phyloP scores from a whole-genome alignment of 1,140 invertebrate genomes.

The Eriosoma lanigerum region DNA sequence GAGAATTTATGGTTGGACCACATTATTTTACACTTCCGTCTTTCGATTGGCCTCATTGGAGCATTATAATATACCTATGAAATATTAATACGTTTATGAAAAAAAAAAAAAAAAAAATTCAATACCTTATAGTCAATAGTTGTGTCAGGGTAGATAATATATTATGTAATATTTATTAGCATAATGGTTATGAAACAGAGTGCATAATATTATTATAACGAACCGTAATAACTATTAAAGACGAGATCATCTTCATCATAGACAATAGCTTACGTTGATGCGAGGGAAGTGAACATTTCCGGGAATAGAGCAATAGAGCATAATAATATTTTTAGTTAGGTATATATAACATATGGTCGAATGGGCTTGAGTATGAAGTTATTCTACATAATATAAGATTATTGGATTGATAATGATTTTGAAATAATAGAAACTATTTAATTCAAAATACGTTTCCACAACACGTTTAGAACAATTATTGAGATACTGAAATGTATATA shows the following conservation, averaged over 20 bases:
- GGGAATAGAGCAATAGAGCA: background rate
- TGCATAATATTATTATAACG: background rate
- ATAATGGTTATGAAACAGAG: background rate
- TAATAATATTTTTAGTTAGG: too few species aligned
- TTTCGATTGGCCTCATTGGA: too few species aligned
- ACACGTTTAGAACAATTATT: too few species aligned
- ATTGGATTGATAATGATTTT: conserved; percentile 1
- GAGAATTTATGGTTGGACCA: too few species aligned
- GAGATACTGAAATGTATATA: too few species aligned
- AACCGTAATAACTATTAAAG: background rate
- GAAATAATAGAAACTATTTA: background rate
- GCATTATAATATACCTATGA: too few species aligned
- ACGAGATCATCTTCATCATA: background rate
- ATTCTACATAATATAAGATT: background rate
- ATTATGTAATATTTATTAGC: background rate
- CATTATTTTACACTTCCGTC: too few species aligned
- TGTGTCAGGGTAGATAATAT: background rate
- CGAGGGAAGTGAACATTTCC: conserved; percentile 13
- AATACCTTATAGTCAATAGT: too few species aligned
- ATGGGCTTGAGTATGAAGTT: background rate
- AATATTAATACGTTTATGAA: too few species aligned
- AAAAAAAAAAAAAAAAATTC: too few species aligned
- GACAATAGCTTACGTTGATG: conserved; percentile 13
- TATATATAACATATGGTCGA: background rate
- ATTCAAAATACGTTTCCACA: background rate